Evolutionary conservation across 2,888 invertebrate genomes (phyloP), one percentile per base, ranked within the genome.

Genomic region (Cryptocephalus moraei): DNA sequence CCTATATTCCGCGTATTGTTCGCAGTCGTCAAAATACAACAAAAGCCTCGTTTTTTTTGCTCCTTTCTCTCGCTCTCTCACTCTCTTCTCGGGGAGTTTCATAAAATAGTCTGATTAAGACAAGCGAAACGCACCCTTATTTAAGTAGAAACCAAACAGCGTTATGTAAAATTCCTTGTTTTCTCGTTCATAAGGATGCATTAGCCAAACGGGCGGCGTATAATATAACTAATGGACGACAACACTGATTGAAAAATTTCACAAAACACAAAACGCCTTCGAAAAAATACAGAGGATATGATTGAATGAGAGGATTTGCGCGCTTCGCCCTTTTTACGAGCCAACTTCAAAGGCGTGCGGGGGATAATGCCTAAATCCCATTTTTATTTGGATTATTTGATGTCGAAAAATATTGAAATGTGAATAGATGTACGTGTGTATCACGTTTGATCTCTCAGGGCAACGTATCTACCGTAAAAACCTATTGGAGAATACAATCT

Each of bases 191-290:
- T 54, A 47, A 56, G 64, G 64, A 63, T 65, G 67, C 67, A 67
- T 67, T 68, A 65, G 63, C 64, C 62, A 59, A 67, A 67, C 67
- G 63, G 63, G 64, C 61, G 56, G 59, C 56, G 64, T 63, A 67
- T 68, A 68, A 68, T 69, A 68, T 67, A 69, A 68, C 69, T 69
- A 69, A 69, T 69, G 69, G 69, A 68, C 66, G 68, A 67, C 69
- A 68, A 67, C 67, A 59, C 65, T 68, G 68, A 69, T 68, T 69
- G 69, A 69, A 69, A 68, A 67, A 64, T 69, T 69, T 66, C 63
- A 65, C 63, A 65, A 64, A 66, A 67, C 64, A 65, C 64, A 66
- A 65, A 66, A 64, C 61, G 58, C 58, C 57, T 58, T 61, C 60
- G 54, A 63, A 64, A 62, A 56, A 22, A 22, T 22, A 62, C 61